phyloP scores from a whole-genome alignment of 1,140 invertebrate genomes.

The Bombus polaris region DNA sequence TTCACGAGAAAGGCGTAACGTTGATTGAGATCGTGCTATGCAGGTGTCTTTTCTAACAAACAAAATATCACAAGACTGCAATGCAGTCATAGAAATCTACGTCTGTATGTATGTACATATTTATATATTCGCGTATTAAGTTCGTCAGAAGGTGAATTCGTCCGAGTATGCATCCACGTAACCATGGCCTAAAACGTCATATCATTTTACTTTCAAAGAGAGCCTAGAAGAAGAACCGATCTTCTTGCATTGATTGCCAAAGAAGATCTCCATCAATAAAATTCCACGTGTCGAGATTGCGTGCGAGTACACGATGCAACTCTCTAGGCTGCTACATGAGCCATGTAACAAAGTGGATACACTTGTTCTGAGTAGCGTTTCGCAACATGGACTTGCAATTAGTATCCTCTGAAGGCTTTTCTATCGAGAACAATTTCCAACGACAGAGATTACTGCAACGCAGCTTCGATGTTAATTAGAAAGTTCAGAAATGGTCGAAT shows the following conservation, averaged over 20 bases:
- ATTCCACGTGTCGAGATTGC: conserved; percentile 20
- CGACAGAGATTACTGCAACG: neutral
- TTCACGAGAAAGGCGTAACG: neutral
- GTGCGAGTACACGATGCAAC: conserved; percentile 13
- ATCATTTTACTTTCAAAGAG: neutral
- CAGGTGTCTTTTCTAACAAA: neutral
- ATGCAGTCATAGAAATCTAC: too few species aligned
- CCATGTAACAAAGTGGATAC: neutral
- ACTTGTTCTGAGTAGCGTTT: neutral
- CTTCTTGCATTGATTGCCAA: neutral
- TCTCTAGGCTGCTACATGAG: neutral
- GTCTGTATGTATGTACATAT: too few species aligned
- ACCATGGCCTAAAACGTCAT: too few species aligned
- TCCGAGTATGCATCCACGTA: too few species aligned
- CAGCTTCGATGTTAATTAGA: neutral
- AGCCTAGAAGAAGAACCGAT: neutral
- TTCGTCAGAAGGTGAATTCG: too few species aligned
- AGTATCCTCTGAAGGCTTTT: too few species aligned
- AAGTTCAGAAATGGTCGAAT: neutral
- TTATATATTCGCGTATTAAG: too few species aligned
- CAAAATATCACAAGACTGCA: too few species aligned
- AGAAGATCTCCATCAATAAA: conserved; percentile 17
- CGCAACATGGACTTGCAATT: neutral
- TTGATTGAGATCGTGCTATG: neutral
- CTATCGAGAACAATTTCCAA: neutral